phyloP scores from a whole-genome alignment of 2,888 invertebrate species.

The Brenthis ino region DNA sequence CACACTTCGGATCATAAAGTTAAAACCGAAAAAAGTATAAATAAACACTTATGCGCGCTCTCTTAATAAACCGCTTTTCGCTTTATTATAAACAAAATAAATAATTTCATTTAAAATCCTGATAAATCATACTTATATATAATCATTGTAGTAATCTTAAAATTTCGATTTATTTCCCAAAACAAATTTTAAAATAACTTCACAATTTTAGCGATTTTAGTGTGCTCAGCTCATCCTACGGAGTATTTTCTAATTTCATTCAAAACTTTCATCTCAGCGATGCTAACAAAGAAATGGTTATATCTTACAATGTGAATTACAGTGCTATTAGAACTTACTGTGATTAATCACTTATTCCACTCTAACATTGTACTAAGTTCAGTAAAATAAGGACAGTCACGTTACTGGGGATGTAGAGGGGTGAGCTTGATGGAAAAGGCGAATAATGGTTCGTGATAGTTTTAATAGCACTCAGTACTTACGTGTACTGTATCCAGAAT shows the following conservation, averaged over 20 bases:
- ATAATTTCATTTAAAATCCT: too few species aligned
- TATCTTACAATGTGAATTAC: constrained; percentile 30
- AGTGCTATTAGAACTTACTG: constrained; percentile 36
- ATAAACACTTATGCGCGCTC: too few species aligned
- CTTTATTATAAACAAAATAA: too few species aligned
- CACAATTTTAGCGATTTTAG: constrained; percentile 2
- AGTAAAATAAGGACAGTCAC: constrained; percentile 35
- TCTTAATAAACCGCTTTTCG: too few species aligned
- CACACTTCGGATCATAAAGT: too few species aligned
- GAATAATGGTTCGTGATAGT: constrained; percentile 37
- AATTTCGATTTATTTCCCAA: background rate
- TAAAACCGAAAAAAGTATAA: too few species aligned
- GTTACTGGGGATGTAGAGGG: constrained; percentile 23
- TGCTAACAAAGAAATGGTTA: constrained; percentile 32
- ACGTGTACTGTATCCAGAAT: constrained; percentile 29
- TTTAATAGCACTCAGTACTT: constrained; percentile 35
- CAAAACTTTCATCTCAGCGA: constrained; percentile 7
- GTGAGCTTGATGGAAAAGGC: constrained; percentile 31
- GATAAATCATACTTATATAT: background rate
- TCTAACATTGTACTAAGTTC: constrained; percentile 35
- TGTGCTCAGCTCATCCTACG: background rate
- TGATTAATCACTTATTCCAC: constrained; percentile 39
- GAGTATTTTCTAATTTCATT: constrained; percentile 13
- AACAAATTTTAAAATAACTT: constrained; percentile 11
- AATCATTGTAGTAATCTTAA: constrained; percentile 4